Percentiles rank a stretch among this genome's conserved stretches.
Conservation (phyloP, 2,888 invertebrate species). For the Scaeva pyrastri region DNA sequence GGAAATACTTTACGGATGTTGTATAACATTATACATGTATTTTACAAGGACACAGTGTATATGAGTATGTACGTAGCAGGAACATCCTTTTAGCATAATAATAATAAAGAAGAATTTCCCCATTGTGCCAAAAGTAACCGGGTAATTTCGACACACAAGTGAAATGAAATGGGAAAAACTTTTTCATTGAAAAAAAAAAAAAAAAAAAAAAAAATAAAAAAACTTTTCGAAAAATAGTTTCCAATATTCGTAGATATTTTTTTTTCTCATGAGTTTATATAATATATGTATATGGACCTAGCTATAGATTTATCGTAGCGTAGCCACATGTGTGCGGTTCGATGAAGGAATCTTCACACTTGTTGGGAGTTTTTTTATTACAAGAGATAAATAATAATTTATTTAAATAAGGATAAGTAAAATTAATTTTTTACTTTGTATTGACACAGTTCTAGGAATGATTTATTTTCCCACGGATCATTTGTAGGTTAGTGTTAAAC, state of each 20-base stretch:
- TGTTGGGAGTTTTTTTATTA: conserved; percentile 3
- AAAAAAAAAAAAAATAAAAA: conserved; percentile 12
- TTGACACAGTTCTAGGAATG: too few relatives aligned
- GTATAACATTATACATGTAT: background rate
- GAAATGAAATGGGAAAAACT: conserved; percentile 51
- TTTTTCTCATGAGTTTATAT: background rate
- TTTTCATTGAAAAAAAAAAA: conserved; percentile 27
- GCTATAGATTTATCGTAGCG: too few relatives aligned
- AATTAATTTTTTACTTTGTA: too few relatives aligned
- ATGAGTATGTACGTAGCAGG: background rate
- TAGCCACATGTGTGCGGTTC: background rate
- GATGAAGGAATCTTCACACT: background rate
- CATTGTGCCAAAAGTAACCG: conserved; percentile 62
- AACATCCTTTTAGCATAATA: conserved; percentile 42
- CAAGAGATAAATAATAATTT: too few relatives aligned
- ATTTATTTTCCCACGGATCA: too few relatives aligned
- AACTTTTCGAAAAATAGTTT: conserved; percentile 25
- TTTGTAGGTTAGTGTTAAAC: too few relatives aligned
- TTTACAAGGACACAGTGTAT: conserved; percentile 39
- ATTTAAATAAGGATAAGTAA: too few relatives aligned
- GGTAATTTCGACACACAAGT: conserved; percentile 60
- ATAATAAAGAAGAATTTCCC: conserved; percentile 64
- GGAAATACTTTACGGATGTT: conserved; percentile 5
- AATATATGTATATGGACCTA: too few relatives aligned
- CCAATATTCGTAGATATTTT: too few relatives aligned